phyloP scores from a whole-genome alignment of 92 coral and sea anemone genomes.

The Parazoanthus swiftii region DNA sequence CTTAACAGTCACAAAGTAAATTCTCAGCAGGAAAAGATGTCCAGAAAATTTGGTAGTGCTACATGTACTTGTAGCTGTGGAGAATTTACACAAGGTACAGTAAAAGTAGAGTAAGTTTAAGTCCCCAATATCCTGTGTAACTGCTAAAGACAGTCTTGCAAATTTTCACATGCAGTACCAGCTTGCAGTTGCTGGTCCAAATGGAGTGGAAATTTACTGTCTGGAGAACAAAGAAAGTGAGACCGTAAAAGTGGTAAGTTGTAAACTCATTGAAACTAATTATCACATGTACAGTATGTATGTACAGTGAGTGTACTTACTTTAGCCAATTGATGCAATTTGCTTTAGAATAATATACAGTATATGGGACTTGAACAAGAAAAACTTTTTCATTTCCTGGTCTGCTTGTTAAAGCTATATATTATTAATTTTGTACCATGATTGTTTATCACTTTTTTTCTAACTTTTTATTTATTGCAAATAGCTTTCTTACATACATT shows the following conservation, averaged over 20 bases:
- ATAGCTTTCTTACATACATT: too few relatives aligned
- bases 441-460: too few relatives aligned
- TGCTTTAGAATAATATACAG: background rate
- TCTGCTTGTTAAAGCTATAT: too few relatives aligned
- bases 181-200: conserved; percentile 84
- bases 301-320: background rate
- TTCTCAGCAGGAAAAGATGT: too few relatives aligned
- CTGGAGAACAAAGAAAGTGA: conserved; percentile 43
- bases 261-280: background rate
- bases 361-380: background rate
- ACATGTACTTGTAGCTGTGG: too few relatives aligned
- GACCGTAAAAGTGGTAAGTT: conserved; percentile 45
- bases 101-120: background rate
- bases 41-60: too few relatives aligned
- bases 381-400: background rate
- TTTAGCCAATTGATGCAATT: background rate
- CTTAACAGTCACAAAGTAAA: too few relatives aligned
- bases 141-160: background rate
- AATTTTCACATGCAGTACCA: conserved; percentile 34
- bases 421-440: too few relatives aligned
- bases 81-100: too few relatives aligned
- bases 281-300: background rate
- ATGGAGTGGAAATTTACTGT: conserved; percentile 75
- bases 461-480: too few relatives aligned
- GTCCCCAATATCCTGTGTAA: background rate